These are phyloP conservation scores for Drosophila mercatorum DNA, from an alignment of 2,888 invertebrate genomes.

Conservation along the genomic window DNA sequence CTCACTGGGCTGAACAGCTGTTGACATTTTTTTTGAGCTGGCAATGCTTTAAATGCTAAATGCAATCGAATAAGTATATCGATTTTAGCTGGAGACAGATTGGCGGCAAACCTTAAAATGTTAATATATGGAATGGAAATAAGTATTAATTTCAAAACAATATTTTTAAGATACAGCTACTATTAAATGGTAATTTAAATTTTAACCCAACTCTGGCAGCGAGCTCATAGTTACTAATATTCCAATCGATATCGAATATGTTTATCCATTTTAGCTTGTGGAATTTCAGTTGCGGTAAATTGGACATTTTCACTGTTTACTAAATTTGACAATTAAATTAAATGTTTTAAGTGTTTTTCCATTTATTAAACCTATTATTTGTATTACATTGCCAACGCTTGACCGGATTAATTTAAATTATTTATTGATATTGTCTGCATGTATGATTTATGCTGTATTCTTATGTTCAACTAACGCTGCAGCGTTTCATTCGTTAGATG, in stretches of 20 bases:
- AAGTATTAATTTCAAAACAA: background rate
- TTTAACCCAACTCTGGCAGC: no score
- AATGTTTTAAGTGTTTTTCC: background rate
- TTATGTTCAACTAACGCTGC: conserved; percentile 48
- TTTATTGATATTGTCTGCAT: conserved; percentile 30
- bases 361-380: conserved; percentile 37
- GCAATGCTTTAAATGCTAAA: conserved; percentile 13
- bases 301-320: background rate
- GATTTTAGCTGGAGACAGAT: background rate
- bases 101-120: conserved; percentile 1
- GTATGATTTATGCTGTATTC: conserved; percentile 6
- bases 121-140: background rate
- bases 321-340: background rate
- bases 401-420: conserved; percentile 6
- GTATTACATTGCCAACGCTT: conserved; percentile 1
- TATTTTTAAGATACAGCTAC: no score
- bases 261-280: background rate
- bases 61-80: conserved; percentile 3
- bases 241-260: background rate
- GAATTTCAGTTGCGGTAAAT: background rate
- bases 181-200: no score
- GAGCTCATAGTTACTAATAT: background rate
- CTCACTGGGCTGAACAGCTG: conserved; percentile 13
- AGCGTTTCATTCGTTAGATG: conserved; percentile 43
- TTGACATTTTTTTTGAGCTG: conserved; percentile 3